Base-by-base conservation (phyloP, 2,113 vertebrate species). In the Laterallus jamaicensis region DNA sequence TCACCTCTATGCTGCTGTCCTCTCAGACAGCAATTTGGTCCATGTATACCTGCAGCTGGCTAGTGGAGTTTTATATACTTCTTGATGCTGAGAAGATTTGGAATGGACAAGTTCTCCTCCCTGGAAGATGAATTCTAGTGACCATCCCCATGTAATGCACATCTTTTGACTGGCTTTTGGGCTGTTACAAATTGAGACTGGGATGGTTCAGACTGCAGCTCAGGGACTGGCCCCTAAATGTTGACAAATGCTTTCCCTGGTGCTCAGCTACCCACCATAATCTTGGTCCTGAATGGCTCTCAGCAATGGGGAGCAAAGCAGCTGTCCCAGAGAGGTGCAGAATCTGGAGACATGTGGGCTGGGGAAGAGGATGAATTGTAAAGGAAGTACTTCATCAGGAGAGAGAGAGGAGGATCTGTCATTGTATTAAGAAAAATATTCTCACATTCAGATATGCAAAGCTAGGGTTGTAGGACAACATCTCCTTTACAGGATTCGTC, bases 81-180 rank as follows among this genome's bases (percentile, higher is more conserved):
- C 28, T 74, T 59, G 37, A 58, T 47, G 15, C 16, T 77, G 40
- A 59, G 26, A 90, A 70, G 25, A 25, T 62, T 39, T 66, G 29
- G 39, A 35, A 76, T 47, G 19, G 28, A 78, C 24, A 62, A 64
- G 6, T 54, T 75, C 10, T 90, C 3, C 44, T 56, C 11, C 25
- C n/a, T 50, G 11, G 16, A 12, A 85, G 42, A 50, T 32, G 42
- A 66, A 70, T 71, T 88, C 15, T 58, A 8, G 1, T 42, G 24
- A 50, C 13, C 54, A 25, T 64, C 24, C 10, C 21, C 1, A 1
- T 19, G 14, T 50, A 52, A 42, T 0, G 0, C 18, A 5, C 9
- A 1, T 52, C 10, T 82, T 68, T 68, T 37, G 64, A 77, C 42
- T 35, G 50, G 11, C 12, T 44, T 93, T 86, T 88, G 28, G n/a